phyloP scores from a whole-genome alignment of 2,113 vertebrate genomes.

The Alouatta palliata region DNA sequence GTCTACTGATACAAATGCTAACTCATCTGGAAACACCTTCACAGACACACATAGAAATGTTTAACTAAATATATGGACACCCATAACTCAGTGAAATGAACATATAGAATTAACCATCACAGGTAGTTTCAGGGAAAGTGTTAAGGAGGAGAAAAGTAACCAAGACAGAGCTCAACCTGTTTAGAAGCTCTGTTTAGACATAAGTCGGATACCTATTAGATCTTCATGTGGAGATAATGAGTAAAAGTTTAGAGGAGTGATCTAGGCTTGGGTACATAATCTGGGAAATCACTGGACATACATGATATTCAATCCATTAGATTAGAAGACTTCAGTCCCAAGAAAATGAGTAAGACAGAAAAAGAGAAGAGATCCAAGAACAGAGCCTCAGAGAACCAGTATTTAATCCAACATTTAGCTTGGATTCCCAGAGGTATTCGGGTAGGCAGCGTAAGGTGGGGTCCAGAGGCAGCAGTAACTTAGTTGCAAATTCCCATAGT shows the following conservation, averaged over 20 bases:
- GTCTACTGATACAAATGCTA: background rate
- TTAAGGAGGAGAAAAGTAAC: background rate
- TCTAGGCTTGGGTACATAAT: background rate
- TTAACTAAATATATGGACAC: background rate
- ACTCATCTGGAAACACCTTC: background rate
- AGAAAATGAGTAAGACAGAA: background rate
- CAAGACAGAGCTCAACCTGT: background rate
- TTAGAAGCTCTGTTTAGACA: background rate
- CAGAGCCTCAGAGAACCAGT: background rate
- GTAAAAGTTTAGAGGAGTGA: background rate
- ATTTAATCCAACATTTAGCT: background rate
- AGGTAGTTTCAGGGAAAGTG: background rate
- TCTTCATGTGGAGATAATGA: background rate
- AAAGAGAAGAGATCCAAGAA: background rate
- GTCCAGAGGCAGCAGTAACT: background rate
- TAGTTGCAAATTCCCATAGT: background rate
- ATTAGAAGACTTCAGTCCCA: background rate
- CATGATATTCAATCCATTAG: background rate
- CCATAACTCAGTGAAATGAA: background rate
- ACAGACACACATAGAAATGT: background rate
- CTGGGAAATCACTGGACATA: background rate
- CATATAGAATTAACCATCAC: background rate
- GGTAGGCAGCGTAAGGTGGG: background rate
- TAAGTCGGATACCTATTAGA: background rate
- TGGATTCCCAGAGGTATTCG: background rate